phyloP scores from a whole-genome alignment of 2,888 invertebrate species.

The Drosophila koepferae region DNA sequence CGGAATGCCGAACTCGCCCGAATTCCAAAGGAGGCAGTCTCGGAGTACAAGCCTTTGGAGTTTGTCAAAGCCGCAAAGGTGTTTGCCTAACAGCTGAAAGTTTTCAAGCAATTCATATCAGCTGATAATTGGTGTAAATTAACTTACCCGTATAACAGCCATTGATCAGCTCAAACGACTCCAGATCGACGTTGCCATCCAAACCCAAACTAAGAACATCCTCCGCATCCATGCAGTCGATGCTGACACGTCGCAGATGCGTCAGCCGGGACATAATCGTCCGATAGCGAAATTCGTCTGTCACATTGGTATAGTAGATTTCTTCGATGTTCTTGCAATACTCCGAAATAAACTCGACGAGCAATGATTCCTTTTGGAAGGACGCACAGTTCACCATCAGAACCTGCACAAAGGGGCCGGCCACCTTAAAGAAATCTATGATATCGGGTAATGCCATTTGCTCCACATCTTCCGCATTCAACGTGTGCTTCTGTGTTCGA shows the following conservation, averaged over 20 bases:
- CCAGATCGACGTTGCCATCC: conserved; percentile 46
- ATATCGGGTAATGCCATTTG: conserved; percentile 59
- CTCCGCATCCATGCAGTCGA: conserved; percentile 66
- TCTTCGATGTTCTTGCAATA: conserved; percentile 62
- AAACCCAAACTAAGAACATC: conserved; percentile 64
- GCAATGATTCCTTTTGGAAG: conserved; percentile 62
- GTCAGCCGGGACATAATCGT: conserved; percentile 46
- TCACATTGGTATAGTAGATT: conserved; percentile 59
- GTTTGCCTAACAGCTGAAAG: conserved; percentile 46
- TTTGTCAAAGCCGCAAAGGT: conserved; percentile 59
- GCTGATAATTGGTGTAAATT: neutral
- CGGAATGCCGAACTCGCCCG: conserved; percentile 66
- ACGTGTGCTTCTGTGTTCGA: conserved; percentile 16
- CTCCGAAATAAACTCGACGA: conserved; percentile 64
- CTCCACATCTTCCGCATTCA: conserved; percentile 58
- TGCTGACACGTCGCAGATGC: conserved; percentile 42
- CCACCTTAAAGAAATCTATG: conserved; percentile 62
- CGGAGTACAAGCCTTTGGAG: conserved; percentile 55
- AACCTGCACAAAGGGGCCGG: conserved; percentile 51
- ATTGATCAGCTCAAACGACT: conserved; percentile 61
- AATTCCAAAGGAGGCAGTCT: conserved; percentile 69
- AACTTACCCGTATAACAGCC: conserved; percentile 68
- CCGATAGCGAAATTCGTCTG: conserved; percentile 63
- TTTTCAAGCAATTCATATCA: neutral
- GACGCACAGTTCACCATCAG: conserved; percentile 50